Conservation (phyloP, 1,140 invertebrate species). For the Apis laboriosa region DNA sequence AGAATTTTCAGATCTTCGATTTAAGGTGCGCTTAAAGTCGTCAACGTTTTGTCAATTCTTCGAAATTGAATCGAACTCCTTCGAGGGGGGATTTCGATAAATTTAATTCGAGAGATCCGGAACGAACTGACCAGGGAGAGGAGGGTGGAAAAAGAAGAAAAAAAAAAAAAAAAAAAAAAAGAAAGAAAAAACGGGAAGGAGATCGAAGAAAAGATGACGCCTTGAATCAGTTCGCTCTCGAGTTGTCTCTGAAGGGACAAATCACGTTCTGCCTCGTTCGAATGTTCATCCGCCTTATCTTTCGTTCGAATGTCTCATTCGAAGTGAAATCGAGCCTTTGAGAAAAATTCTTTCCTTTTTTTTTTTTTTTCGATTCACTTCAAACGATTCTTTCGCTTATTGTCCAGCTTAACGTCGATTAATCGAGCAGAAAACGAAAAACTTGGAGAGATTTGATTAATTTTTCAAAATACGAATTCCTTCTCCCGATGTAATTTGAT, state of each 20-base stretch:
- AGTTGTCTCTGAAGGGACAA: background rate
- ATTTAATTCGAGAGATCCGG: background rate
- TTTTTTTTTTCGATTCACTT: background rate
- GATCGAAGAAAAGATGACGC: background rate
- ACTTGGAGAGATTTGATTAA: too few relatives aligned
- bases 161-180: too few relatives aligned
- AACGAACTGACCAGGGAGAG: background rate
- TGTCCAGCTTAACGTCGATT: background rate
- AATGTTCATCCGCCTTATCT: background rate
- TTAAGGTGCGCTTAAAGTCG: constrained; percentile 17
- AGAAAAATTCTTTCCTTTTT: background rate
- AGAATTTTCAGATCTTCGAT: background rate
- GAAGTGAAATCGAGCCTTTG: background rate
- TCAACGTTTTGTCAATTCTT: background rate
- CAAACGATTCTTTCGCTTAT: constrained; percentile 8
- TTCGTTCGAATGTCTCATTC: background rate
- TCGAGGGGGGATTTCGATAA: background rate
- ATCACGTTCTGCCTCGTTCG: background rate
- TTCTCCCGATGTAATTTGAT: too few relatives aligned
- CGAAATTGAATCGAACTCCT: background rate
- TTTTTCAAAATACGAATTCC: too few relatives aligned
- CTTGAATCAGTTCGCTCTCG: background rate
- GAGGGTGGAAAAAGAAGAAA: too few relatives aligned
- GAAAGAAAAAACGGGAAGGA: too few relatives aligned
- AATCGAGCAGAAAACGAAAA: background rate